phyloP scores from a whole-genome alignment of 2,113 vertebrate genomes.

The Ailuropoda melanoleuca region DNA sequence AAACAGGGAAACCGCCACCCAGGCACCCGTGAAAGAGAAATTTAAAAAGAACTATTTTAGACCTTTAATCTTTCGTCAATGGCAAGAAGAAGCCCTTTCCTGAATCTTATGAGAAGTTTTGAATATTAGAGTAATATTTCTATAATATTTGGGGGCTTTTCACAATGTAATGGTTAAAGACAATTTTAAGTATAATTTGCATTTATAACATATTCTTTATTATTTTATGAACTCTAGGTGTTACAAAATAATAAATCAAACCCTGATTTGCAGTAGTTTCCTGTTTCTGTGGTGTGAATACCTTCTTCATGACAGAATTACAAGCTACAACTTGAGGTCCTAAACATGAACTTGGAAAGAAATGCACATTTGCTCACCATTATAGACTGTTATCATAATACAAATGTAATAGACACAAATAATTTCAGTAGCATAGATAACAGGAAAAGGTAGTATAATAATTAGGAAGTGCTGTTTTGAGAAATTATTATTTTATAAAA shows the following conservation, averaged over 20 bases:
- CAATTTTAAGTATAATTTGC: neutral
- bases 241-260: neutral
- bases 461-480: neutral
- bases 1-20: neutral
- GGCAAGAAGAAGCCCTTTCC: neutral
- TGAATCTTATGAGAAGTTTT: neutral
- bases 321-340: neutral
- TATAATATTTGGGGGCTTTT: neutral
- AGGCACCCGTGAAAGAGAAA: neutral
- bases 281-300: neutral
- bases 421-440: neutral
- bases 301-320: neutral
- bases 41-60: neutral
- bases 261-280: neutral
- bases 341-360: neutral
- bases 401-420: neutral
- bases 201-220: neutral
- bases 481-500: neutral
- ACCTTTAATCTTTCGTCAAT: neutral
- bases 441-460: neutral
- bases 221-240: neutral
- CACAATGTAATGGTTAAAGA: neutral
- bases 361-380: neutral
- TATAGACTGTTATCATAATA: neutral
- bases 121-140: neutral